Evolutionary conservation across 2,797 vertebrate genomes (phyloP), one percentile per base, ranked within the genome.

Genomic region (Pangasius macronema): DNA sequence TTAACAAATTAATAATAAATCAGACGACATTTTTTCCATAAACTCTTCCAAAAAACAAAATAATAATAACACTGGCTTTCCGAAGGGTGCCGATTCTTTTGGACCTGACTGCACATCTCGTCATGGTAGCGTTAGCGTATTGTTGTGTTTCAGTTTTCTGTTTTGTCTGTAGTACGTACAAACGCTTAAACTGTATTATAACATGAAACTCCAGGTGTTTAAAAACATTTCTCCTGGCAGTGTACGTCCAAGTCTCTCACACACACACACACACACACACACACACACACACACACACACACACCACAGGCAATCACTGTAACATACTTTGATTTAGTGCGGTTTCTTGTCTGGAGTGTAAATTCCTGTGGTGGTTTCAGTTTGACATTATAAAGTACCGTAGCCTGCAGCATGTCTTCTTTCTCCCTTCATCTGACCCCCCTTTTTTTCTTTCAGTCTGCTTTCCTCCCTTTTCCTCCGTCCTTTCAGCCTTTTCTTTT

Each of bases 361-460:
- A 85, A 85, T 87, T 85, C 83, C 63, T 72, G 73, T 39, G 49
- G 73, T 72, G 61, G 75, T 85, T 82, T 81, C 42, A 85, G 83
- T 85, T 81, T 88, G 76, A 88, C 76, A 30, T 73, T 88, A 81
- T 85, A 42, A 88, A 81, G 36, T 22, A 72, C 63, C 46, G 39
- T 81, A 79, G 86, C 86, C 73, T 79, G 82, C 49, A 87, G 86
- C 82, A 24, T 49, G 36, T 36, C 46, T 79, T 87, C 82, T 67
- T 57, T 72, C 83, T 55, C 76, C 76, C 80, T 87, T 53, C 11
- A 30, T 33, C 9, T 33, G 61, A 27, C 46, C 72, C 68, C 53
- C 33, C 79, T 49, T 59, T 49, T 76, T 84, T 42, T 53, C 49
- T 30, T 57, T 82, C 75, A 33, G 30, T 81, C 39, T 68, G 33